phyloP scores from a whole-genome alignment of 1,140 invertebrate species.

The Drosophila orena region DNA sequence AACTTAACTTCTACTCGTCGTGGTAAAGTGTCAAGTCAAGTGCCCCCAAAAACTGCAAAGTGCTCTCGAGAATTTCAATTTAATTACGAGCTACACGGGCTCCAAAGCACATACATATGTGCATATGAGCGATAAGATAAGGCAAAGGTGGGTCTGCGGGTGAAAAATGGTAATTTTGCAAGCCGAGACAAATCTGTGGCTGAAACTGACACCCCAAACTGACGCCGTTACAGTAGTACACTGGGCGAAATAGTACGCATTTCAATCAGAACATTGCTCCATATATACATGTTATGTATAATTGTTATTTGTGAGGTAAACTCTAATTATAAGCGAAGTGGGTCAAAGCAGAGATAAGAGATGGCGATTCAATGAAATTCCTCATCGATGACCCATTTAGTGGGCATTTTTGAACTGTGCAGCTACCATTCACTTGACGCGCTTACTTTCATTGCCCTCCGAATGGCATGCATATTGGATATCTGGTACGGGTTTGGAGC shows the following conservation, averaged over 20 bases:
- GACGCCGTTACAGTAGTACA: constrained; percentile 9
- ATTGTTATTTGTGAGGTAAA: neutral
- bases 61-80: constrained; percentile 39
- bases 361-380: neutral
- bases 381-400: neutral
- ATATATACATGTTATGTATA: no score
- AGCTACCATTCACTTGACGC: constrained; percentile 24
- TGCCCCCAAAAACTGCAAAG: constrained; percentile 19
- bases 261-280: no score
- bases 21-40: constrained; percentile 26
- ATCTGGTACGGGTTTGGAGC: constrained; percentile 34
- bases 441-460: constrained; percentile 36
- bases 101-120: constrained; percentile 13
- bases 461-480: constrained; percentile 72
- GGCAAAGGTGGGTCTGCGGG: constrained; percentile 36
- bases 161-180: constrained; percentile 44
- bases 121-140: constrained; percentile 49
- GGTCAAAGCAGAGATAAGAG: neutral
- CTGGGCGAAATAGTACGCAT: neutral
- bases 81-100: constrained; percentile 48
- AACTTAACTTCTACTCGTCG: constrained; percentile 14
- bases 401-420: neutral
- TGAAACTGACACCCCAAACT: constrained; percentile 34
- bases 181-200: constrained; percentile 45
- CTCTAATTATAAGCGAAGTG: neutral